Percentiles rank a stretch among this genome's conserved stretches.
Conservation (phyloP, 2,797 vertebrate genomes). For the Gadopsis bispinosus region DNA sequence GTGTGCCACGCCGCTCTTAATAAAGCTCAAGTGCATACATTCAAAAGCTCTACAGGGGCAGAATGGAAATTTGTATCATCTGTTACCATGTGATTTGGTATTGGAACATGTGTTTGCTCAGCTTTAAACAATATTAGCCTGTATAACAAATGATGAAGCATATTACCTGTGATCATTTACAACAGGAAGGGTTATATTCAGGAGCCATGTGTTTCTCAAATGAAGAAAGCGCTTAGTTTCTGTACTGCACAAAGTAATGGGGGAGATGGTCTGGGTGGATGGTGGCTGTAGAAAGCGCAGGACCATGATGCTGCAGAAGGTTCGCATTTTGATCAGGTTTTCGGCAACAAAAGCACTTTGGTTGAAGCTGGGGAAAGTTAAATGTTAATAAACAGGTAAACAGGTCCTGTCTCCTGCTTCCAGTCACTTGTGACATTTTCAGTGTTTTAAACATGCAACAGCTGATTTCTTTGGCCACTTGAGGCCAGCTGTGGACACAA, state of each 20-base stretch:
- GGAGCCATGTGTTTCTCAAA: background rate
- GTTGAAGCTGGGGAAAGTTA: too few species aligned
- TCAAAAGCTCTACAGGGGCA: slow-evolving; percentile 38
- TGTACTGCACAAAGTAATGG: background rate
- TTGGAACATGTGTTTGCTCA: slow-evolving; percentile 30
- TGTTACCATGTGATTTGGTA: slow-evolving; percentile 34
- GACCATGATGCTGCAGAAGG: background rate
- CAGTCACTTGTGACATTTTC: too few species aligned
- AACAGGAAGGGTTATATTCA: background rate
- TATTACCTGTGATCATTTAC: background rate
- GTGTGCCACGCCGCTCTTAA: slow-evolving; percentile 52
- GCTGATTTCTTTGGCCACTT: too few species aligned
- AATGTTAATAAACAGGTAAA: too few species aligned
- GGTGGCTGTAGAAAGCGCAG: too few species aligned
- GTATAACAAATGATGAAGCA: background rate
- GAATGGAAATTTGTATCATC: slow-evolving; percentile 52
- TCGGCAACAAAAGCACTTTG: background rate
- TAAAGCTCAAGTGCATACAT: slow-evolving; percentile 59
- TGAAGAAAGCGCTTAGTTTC: background rate
- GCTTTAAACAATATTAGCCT: background rate
- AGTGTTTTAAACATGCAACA: too few species aligned
- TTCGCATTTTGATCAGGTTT: background rate
- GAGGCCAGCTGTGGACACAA: background rate
- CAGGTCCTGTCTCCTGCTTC: too few species aligned
- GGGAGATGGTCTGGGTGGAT: background rate